These are phyloP conservation scores for Adelognathus sp. DNA, from an alignment of 2,888 invertebrate species.

Conservation along the genomic window DNA sequence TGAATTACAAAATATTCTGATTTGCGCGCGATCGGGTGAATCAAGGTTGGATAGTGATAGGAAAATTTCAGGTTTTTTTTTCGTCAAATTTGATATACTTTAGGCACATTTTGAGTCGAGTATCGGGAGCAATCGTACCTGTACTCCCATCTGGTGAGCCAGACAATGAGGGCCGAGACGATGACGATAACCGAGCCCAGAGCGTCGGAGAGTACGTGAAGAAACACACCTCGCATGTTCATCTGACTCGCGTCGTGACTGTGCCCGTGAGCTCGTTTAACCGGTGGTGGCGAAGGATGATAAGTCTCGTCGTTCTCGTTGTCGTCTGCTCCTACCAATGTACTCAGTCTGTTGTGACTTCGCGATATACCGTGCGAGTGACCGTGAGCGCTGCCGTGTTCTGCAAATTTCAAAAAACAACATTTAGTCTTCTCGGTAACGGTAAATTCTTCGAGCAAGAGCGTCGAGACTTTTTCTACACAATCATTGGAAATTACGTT, in stretches of 20 bases:
- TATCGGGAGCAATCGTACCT: constrained; percentile 80
- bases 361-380: constrained; percentile 85
- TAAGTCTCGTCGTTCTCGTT: constrained; percentile 88
- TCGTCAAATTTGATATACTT: too few relatives aligned
- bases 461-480: too few relatives aligned
- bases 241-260: constrained; percentile 89
- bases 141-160: constrained; percentile 91
- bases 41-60: too few relatives aligned
- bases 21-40: too few relatives aligned
- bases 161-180: constrained; percentile 90
- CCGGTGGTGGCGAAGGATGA: constrained; percentile 72
- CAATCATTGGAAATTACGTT: too few relatives aligned
- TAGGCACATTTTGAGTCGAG: too few relatives aligned
- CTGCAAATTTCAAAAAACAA: constrained; percentile 80
- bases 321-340: constrained; percentile 86
- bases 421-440: too few relatives aligned
- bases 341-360: constrained; percentile 84
- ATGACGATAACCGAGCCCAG: constrained; percentile 97
- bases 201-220: constrained; percentile 98
- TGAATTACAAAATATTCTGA: not conserved
- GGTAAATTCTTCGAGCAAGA: too few relatives aligned
- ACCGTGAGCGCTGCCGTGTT: constrained; percentile 87
- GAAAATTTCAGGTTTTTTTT: too few relatives aligned
- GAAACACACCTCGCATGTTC: constrained; percentile 99
- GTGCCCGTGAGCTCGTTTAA: constrained; percentile 82